Evolutionary conservation across 2,113 vertebrate genomes (phyloP).

Genomic region (Grammomys surdaster): DNA sequence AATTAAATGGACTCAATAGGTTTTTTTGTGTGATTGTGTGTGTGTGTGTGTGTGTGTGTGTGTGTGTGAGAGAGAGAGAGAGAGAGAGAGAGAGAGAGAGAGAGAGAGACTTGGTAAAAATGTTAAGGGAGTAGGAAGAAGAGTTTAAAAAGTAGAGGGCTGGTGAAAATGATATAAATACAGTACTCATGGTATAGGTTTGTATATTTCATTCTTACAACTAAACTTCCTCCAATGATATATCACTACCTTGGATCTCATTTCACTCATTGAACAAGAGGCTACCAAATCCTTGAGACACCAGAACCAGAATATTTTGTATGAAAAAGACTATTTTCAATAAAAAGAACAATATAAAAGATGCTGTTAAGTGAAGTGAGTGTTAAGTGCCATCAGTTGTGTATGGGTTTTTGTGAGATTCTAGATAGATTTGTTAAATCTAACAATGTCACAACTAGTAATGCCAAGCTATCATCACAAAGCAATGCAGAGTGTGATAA

Average conservation of each 20-base stretch:
- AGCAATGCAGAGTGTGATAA: neutral
- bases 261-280: neutral
- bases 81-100: too few relatives aligned
- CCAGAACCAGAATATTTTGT: too few relatives aligned
- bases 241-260: too few relatives aligned
- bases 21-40: neutral
- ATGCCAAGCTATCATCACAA: neutral
- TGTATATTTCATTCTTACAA: neutral
- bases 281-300: too few relatives aligned
- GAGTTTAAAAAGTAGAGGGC: neutral
- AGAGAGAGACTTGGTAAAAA: neutral
- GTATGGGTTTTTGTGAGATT: neutral
- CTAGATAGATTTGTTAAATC: too few relatives aligned
- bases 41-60: neutral
- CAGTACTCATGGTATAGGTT: neutral
- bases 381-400: neutral
- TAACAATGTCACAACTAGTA: neutral
- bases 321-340: too few relatives aligned
- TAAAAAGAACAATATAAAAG: too few relatives aligned
- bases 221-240: too few relatives aligned
- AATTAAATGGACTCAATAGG: neutral
- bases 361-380: too few relatives aligned
- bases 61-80: too few relatives aligned
- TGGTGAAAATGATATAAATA: neutral
- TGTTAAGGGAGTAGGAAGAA: rapidly evolving